Conservation (phyloP, 2,888 invertebrate genomes). For the Cephus pulcher region DNA sequence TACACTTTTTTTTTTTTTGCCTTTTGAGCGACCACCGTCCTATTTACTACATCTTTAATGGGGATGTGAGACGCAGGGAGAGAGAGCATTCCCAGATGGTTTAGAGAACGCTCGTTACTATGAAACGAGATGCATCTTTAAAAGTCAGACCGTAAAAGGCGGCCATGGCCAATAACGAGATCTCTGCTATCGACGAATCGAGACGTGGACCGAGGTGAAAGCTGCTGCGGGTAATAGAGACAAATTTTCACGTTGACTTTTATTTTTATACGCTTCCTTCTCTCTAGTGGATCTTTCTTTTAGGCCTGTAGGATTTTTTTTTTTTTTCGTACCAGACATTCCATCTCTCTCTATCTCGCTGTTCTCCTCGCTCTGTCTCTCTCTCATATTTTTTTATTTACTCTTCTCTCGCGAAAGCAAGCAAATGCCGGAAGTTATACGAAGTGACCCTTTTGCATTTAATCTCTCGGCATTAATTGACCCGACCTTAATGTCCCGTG, state of each 20-base stretch:
- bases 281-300: neutral
- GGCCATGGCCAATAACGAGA: neutral
- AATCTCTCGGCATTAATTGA: neutral
- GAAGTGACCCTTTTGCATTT: neutral
- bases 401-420: neutral
- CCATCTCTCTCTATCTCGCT: neutral
- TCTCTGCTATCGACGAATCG: neutral
- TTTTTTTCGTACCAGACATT: neutral
- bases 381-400: neutral
- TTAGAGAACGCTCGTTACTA: neutral
- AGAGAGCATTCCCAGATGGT: neutral
- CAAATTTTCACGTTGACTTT: neutral
- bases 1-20: neutral
- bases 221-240: neutral
- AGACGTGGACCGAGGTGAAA: neutral
- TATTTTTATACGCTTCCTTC: neutral
- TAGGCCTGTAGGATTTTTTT: neutral
- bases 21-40: neutral
- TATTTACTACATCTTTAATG: neutral
- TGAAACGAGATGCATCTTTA: neutral
- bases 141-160: neutral
- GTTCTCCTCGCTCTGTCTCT: no score
- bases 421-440: neutral
- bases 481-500: neutral
- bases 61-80: neutral